Evolutionary conservation across 1,140 invertebrate genomes (phyloP).

Genomic region (Diabrotica virgifera): DNA sequence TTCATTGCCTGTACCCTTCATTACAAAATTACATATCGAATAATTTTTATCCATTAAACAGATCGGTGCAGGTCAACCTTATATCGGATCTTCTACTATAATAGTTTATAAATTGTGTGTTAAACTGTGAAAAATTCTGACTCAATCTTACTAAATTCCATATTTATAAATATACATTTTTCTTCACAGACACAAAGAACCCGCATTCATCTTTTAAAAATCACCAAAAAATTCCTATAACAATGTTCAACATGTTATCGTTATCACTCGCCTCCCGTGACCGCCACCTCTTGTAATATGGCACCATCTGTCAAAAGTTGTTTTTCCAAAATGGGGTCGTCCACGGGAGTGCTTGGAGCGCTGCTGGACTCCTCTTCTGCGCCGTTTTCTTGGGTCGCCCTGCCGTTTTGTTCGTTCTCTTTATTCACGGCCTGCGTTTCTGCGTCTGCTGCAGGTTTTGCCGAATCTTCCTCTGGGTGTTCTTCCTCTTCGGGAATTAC

Average conservation of each 20-base stretch:
- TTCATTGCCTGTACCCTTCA: too few species aligned
- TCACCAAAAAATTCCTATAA: slow-evolving; percentile 1
- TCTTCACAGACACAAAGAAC: neutral
- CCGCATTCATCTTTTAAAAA: neutral
- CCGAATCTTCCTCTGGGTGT: neutral
- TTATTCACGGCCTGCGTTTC: neutral
- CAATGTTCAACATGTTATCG: neutral
- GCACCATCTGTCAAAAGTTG: neutral
- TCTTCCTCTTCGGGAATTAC: slow-evolving; percentile 1
- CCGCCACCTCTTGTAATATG: neutral
- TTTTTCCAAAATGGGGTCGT: neutral
- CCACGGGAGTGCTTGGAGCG: neutral
- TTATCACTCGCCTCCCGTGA: slow-evolving; percentile 1
- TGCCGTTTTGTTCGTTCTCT: neutral
- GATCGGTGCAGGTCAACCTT: too few species aligned
- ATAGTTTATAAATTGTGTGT: too few species aligned
- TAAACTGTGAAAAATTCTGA: neutral
- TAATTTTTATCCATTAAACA: too few species aligned
- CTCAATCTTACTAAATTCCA: neutral
- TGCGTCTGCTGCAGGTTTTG: neutral
- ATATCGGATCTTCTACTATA: too few species aligned
- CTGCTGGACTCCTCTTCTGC: neutral
- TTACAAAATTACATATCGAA: too few species aligned
- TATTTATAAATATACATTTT: slow-evolving; percentile 1
- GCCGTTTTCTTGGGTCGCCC: too few species aligned